Base-by-base conservation (phyloP, 1,140 invertebrate genomes). In the Papilio dardanus region DNA sequence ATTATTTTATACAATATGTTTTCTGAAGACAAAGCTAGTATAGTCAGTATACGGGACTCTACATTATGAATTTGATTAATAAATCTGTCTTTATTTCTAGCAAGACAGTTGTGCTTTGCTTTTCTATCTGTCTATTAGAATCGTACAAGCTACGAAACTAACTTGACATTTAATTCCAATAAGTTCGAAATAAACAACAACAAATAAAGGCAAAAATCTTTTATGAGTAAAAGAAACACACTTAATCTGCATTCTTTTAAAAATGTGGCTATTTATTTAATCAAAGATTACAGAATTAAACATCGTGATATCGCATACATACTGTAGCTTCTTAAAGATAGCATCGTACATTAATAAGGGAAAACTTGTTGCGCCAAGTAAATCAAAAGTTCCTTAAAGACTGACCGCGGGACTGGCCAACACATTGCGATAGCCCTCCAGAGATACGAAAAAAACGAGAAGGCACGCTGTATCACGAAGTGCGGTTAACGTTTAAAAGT, bases 361-460 rank as follows among this genome's bases (percentile, higher is more conserved):
- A 74, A 79, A 80, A 81, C 76, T 77, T 76, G 74, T 75, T 79
- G 73, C 35, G 54, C 62, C 74, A 69, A 84, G 81, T 85, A 85
- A 86, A 86, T 87, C 81, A 83, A 87, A 86, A 86, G 77, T 86
- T 88, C 79, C 78, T 76, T 85, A 82, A 87, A 87, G 78, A 83
- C 80, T 75, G 81, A 82, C 82, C 84, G 80, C 78, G 81, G 80
- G 82, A 83, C 84, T 78, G 80, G 74, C 81, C 79, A 84, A 86
- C 84, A 85, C 80, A 87, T 88, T 84, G 79, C 81, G 85, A 88
- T 88, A 86, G 58, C 75, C 77, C 50, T 65, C 69, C 54, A n/a
- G 77, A 81, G 86, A 88, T 88, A 83, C 76, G 40, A 79, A 75
- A 21, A 71, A 76, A 76, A 79, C 71, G 66, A 77, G 78, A 81